Base-by-base conservation (phyloP, 2,888 invertebrate genomes). In the Eupithecia exiguata region DNA sequence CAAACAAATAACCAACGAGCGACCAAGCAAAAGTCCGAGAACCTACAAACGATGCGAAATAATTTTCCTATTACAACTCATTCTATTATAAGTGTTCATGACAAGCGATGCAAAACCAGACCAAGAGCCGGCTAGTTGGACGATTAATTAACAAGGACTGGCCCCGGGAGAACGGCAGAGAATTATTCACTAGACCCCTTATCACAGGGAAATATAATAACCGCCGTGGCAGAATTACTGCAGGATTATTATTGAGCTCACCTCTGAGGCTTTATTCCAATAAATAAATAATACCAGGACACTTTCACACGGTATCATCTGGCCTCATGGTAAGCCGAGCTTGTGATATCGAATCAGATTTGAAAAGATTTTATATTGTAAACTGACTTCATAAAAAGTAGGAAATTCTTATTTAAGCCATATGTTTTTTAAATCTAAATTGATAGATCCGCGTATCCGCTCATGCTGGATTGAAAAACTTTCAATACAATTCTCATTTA, bases 101-200 rank as follows among this genome's bases (percentile, higher is more conserved):
- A 83, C 82, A 81, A 82, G 82, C 81, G 78, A 81, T 84, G 79
- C 81, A 71, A 78, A 86, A 85, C 84, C 76, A 81, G 82, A 86
- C 83, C 80, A 80, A 80, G 82, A 82, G 84, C 83, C 77, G 79
- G 85, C 85, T 88, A 87, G 87, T 87, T 86, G 80, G 80, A 80
- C 87, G 85, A 90, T 89, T 89, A 89, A 90, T 90, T 90, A 90
- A 87, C 86, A 85, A 79, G 82, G 84, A 87, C 86, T 86, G 82
- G 82, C 84, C 89, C 84, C 86, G 79, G 82, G 88, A 83, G 89
- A 83, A 84, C 80, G 82, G 84, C 82, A 79, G 83, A 74, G 84
- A 87, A 87, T 88, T 87, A 89, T 88, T 87, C 85, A 86, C 86
- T 86, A 84, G 84, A 79, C 75, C 79, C 75, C 74, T 72, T 74